Conservation (phyloP, 2,888 invertebrate genomes). For the Dusona sp. region DNA sequence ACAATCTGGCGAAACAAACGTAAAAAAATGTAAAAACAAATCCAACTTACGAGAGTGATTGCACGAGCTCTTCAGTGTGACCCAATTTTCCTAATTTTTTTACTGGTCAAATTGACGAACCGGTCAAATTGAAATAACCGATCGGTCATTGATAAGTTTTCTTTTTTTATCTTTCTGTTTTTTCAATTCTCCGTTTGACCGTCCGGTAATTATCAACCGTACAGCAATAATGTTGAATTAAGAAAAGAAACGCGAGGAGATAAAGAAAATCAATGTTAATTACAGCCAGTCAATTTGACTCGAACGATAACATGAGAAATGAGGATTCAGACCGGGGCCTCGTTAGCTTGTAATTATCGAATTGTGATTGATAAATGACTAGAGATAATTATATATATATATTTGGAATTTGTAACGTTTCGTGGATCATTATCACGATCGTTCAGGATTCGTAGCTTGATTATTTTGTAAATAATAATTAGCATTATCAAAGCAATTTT, state of each 20-base stretch:
- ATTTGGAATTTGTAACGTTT: constrained; percentile 23
- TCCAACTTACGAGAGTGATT: not conserved
- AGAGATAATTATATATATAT: constrained; percentile 2
- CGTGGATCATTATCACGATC: not conserved
- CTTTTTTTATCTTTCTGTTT: not conserved
- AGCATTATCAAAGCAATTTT: not conserved
- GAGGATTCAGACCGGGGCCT: constrained; percentile 38
- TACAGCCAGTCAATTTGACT: not conserved
- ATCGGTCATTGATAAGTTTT: not conserved
- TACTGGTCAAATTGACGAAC: not conserved
- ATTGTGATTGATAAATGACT: constrained; percentile 53
- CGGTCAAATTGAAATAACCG: not conserved
- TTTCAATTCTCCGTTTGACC: not conserved
- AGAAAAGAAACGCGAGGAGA: not conserved
- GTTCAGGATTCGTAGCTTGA: not conserved
- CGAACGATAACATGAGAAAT: not conserved
- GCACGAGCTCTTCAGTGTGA: not conserved
- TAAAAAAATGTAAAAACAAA: not conserved
- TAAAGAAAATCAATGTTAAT: not conserved
- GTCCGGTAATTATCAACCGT: not conserved
- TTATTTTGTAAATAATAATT: constrained; percentile 24
- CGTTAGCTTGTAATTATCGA: constrained; percentile 50
- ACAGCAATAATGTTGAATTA: not conserved
- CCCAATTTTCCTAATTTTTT: not conserved
- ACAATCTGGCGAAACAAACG: too few relatives aligned